Conservation (phyloP, 2,888 invertebrate genomes). For the Drosophila buzzatii region DNA sequence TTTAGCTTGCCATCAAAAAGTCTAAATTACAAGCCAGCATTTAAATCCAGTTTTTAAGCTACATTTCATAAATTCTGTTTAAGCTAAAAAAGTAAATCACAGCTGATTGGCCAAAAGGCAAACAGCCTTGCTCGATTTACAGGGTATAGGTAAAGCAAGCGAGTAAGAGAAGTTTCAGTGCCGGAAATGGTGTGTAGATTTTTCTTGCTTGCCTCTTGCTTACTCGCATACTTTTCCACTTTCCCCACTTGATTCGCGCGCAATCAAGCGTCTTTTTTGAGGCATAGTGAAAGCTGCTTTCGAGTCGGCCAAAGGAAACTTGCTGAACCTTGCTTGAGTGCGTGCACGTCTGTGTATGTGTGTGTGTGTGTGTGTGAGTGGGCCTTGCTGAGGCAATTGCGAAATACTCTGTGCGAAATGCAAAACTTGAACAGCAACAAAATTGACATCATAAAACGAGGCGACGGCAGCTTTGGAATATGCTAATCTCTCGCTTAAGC, state of each 20-base stretch:
- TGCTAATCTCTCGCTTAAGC: constrained; percentile 61
- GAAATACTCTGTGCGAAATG: constrained; percentile 20
- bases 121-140: background rate
- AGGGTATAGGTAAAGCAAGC: background rate
- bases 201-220: constrained; percentile 20
- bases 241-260: constrained; percentile 43
- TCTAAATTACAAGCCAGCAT: background rate
- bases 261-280: constrained; percentile 57
- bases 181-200: constrained; percentile 66
- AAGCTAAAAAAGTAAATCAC: background rate
- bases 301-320: constrained; percentile 29
- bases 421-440: constrained; percentile 8
- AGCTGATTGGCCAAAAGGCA: background rate
- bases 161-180: constrained; percentile 61
- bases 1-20: background rate
- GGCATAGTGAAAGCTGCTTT: constrained; percentile 42
- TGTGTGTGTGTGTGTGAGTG: constrained; percentile 20
- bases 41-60: background rate
- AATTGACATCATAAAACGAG: constrained; percentile 35
- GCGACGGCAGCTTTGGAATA: constrained; percentile 41
- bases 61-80: background rate
- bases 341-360: background rate
- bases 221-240: constrained; percentile 13
- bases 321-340: constrained; percentile 10
- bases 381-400: constrained; percentile 16